Conservation (phyloP, 1,140 invertebrate genomes). For the Wiebesia pumilae region DNA sequence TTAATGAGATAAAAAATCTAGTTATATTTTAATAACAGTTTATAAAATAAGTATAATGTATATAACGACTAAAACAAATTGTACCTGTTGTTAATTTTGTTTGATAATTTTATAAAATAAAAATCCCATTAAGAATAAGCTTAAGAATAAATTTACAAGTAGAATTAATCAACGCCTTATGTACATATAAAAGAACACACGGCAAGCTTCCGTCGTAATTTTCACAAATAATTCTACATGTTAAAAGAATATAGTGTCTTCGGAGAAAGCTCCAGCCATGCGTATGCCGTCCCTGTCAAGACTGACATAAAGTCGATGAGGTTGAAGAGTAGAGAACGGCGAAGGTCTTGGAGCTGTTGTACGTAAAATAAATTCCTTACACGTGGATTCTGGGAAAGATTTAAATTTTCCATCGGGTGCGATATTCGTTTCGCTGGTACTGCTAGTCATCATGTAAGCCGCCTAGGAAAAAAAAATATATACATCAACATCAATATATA, state of each 20-base stretch:
- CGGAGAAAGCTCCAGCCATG: constrained; percentile 82
- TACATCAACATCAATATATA: no score
- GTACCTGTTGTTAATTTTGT: no score
- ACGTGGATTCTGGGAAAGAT: constrained; percentile 77
- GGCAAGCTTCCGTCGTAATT: not conserved
- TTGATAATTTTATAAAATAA: no score
- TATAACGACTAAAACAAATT: no score
- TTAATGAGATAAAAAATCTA: not conserved
- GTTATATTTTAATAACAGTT: not conserved
- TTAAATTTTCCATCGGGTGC: constrained; percentile 59
- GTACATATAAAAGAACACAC: not conserved
- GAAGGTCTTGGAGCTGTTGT: constrained; percentile 78
- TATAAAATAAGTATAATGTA: no score
- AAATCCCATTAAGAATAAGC: not conserved
- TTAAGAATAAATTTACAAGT: constrained; percentile 6
- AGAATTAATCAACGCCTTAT: not conserved
- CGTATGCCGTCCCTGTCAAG: constrained; percentile 80
- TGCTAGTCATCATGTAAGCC: constrained; percentile 65
- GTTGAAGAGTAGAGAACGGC: constrained; percentile 77
- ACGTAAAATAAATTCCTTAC: constrained; percentile 83
- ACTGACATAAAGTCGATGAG: constrained; percentile 81
- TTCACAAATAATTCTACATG: not conserved
- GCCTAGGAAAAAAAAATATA: constrained; percentile 58
- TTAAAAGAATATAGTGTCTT: constrained; percentile 82
- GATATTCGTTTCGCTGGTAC: constrained; percentile 54